These are phyloP conservation scores for Darwinula stevensoni DNA, from an alignment of 2,888 invertebrate genomes.

Conservation along the genomic window DNA sequence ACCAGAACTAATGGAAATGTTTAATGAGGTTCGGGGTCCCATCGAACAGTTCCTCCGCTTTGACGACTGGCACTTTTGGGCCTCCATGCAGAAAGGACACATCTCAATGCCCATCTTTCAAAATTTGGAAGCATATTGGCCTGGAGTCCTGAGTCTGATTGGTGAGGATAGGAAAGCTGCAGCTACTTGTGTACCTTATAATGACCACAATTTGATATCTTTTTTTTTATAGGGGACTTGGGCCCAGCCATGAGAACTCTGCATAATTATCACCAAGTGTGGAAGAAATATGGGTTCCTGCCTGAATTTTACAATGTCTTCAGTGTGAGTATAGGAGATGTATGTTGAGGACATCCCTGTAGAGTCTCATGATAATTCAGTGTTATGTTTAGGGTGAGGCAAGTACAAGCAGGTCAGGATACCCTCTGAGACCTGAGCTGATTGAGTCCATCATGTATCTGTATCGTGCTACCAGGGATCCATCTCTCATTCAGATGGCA, in stretches of 20 bases:
- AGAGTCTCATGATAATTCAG: no score
- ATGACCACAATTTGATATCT: slow-evolving; percentile 5
- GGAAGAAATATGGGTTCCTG: slow-evolving; percentile 88
- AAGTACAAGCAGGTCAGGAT: slow-evolving; percentile 31
- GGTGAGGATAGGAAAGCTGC: slow-evolving; percentile 24
- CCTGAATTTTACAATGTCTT: slow-evolving; percentile 95
- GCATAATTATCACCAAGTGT: slow-evolving; percentile 83
- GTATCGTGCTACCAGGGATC: slow-evolving; percentile 77
- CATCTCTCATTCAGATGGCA: slow-evolving; percentile 64
- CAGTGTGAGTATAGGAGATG: slow-evolving; percentile 17
- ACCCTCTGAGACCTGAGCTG: slow-evolving; percentile 82
- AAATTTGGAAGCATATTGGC: slow-evolving; percentile 94
- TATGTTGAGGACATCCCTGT: no score
- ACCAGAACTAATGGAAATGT: slow-evolving; percentile 72
- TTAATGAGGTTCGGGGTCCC: slow-evolving; percentile 38
- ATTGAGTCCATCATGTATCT: slow-evolving; percentile 91
- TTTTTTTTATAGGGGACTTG: slow-evolving; percentile 33
- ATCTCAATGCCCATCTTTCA: slow-evolving; percentile 94
- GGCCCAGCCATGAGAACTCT: slow-evolving; percentile 71
- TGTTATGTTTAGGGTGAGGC: neutral
- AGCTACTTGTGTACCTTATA: neutral
- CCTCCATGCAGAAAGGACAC: slow-evolving; percentile 86
- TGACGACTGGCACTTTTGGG: slow-evolving; percentile 98
- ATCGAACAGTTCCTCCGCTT: slow-evolving; percentile 62
- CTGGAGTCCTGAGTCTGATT: slow-evolving; percentile 60